A percentile compares a stretch with the other conserved stretches of the same genome.
Evolutionary conservation across 2,797 vertebrate genomes (phyloP).

Genomic region (Poecilia gillii): DNA sequence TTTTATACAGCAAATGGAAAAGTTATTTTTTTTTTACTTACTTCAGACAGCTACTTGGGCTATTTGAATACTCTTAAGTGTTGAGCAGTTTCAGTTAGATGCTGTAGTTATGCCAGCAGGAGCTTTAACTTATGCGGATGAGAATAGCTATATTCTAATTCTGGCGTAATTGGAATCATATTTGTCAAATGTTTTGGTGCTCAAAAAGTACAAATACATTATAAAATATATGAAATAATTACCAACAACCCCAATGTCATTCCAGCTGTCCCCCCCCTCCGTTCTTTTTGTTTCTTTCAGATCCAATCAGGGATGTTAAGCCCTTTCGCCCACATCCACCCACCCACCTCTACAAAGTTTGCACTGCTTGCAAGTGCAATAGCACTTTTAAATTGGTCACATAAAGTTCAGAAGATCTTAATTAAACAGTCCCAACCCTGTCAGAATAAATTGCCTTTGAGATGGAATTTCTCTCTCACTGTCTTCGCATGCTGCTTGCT

Average conservation of each 20-base stretch:
- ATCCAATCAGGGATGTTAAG: neutral
- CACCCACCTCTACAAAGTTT: neutral
- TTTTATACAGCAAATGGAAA: neutral
- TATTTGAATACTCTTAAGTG: neutral
- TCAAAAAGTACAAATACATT: neutral
- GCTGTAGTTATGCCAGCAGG: neutral
- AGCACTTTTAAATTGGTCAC: conserved; percentile 11
- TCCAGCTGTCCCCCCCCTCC: neutral
- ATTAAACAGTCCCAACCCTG: conserved; percentile 19
- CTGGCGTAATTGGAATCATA: neutral
- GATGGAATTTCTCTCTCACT: conserved; percentile 29
- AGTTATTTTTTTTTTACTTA: neutral
- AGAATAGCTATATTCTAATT: neutral
- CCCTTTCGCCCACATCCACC: neutral
- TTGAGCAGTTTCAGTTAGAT: neutral
- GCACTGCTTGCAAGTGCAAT: neutral
- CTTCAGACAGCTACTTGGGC: neutral
- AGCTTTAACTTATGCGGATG: neutral
- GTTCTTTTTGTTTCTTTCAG: neutral
- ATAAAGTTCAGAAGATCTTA: conserved; percentile 16
- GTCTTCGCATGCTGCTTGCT: conserved; percentile 38
- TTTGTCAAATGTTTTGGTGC: neutral
- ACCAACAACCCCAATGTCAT: neutral
- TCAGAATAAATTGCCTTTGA: conserved; percentile 43
- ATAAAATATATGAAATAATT: neutral